Conservation (phyloP, 2,888 invertebrate species). For the Electrophaes corylata region DNA sequence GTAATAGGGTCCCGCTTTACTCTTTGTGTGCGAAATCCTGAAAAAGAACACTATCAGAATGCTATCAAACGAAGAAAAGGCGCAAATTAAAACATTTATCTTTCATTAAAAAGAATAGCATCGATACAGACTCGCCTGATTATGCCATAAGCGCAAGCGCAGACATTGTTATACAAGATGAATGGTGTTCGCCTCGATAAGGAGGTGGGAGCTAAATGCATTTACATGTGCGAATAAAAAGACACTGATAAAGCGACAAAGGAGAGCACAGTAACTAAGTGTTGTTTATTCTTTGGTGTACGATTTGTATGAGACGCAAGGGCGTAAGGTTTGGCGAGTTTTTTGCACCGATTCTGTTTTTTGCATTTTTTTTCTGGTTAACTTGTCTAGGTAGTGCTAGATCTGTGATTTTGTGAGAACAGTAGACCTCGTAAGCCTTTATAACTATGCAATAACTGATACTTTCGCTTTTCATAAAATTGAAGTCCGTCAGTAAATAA, state of each 20-base stretch:
- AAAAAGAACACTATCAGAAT: too few relatives aligned
- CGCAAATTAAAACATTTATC: conserved; percentile 48
- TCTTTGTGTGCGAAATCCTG: too few relatives aligned
- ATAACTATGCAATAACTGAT: too few relatives aligned
- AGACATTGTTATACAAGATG: conserved; percentile 83
- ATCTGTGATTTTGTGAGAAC: too few relatives aligned
- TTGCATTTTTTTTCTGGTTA: too few relatives aligned
- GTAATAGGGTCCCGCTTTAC: too few relatives aligned
- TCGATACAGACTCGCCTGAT: conserved; percentile 68
- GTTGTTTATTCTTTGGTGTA: conserved; percentile 38
- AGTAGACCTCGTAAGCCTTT: too few relatives aligned
- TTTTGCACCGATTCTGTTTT: neutral
- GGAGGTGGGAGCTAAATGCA: conserved; percentile 81
- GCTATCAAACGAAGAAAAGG: neutral
- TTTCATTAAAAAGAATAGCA: conserved; percentile 57
- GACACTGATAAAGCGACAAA: conserved; percentile 78
- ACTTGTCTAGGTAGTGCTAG: too few relatives aligned
- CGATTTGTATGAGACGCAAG: conserved; percentile 57
- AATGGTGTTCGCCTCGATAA: conserved; percentile 79
- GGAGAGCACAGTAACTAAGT: conserved; percentile 53
- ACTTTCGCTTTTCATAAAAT: too few relatives aligned
- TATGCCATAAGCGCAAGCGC: conserved; percentile 72
- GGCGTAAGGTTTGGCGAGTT: conserved; percentile 15
- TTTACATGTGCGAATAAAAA: conserved; percentile 82
- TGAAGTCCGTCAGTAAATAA: too few relatives aligned